Conservation (phyloP, 2,888 invertebrate genomes). For the Leptarthrus brevirostris region DNA sequence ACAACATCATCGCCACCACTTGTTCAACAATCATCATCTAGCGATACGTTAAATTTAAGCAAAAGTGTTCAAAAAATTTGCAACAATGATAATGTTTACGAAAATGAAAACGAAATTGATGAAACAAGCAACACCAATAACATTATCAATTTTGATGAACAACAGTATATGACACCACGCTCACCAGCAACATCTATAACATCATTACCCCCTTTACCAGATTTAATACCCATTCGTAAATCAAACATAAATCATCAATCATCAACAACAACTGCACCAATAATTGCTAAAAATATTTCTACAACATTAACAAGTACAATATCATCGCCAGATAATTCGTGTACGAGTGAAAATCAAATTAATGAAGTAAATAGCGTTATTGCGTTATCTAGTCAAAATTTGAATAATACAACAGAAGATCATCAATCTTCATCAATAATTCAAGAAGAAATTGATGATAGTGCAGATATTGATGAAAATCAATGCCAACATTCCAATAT, state of each 20-base stretch:
- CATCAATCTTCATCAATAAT: not conserved
- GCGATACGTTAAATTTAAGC: not conserved
- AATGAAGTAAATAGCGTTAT: not conserved
- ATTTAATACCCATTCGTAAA: conserved; percentile 56
- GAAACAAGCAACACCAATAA: not conserved
- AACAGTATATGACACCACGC: conserved; percentile 26
- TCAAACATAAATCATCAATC: conserved; percentile 42
- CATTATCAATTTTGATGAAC: not conserved
- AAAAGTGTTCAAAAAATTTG: conserved; percentile 8
- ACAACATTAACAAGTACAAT: conserved; percentile 5
- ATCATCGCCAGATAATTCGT: conserved; percentile 2
- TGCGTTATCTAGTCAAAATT: conserved; percentile 26
- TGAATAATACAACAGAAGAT: not conserved
- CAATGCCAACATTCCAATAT: conserved; percentile 16
- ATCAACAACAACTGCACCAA: not conserved
- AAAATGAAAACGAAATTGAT: not conserved
- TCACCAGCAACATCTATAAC: conserved; percentile 50
- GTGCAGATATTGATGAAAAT: not conserved
- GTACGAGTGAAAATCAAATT: not conserved
- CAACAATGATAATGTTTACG: not conserved
- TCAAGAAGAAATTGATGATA: conserved; percentile 6
- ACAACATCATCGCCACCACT: conserved; percentile 2
- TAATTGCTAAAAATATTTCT: not conserved
- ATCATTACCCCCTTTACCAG: conserved; percentile 56
- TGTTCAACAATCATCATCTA: not conserved